Evolutionary conservation across 1,140 invertebrate genomes (phyloP).

Genomic region (Colletes latitarsis): DNA sequence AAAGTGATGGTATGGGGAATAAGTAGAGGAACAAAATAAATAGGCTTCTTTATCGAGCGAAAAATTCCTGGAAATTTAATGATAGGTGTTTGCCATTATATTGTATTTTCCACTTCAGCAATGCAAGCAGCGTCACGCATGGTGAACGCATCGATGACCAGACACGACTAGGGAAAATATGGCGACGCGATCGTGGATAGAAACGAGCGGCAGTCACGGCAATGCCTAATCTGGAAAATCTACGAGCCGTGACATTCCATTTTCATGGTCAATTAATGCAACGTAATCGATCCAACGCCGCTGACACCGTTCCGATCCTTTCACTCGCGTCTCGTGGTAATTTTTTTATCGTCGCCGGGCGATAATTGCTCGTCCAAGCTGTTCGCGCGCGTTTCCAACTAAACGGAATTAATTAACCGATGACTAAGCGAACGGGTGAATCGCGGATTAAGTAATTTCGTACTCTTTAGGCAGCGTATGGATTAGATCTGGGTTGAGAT

Average conservation of each 20-base stretch:
- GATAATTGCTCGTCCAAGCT: constrained; percentile 33
- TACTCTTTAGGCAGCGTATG: background rate
- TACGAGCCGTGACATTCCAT: constrained; percentile 56
- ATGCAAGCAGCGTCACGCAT: background rate
- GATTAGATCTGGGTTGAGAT: background rate
- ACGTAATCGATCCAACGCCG: constrained; percentile 25
- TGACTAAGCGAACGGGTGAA: background rate
- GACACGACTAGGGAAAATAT: constrained; percentile 14
- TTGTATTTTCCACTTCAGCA: background rate
- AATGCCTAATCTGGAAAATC: constrained; percentile 54
- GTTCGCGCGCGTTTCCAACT: constrained; percentile 8
- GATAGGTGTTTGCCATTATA: background rate
- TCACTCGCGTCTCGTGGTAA: constrained; percentile 32
- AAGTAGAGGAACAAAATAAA: background rate
- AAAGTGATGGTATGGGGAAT: background rate
- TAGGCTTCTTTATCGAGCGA: background rate
- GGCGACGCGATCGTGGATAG: constrained; percentile 11
- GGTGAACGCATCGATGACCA: background rate
- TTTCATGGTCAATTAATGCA: constrained; percentile 57
- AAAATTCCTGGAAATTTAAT: background rate
- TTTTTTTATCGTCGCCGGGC: constrained; percentile 1
- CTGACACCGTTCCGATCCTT: constrained; percentile 44
- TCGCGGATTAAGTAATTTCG: background rate
- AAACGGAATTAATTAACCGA: constrained; percentile 12
- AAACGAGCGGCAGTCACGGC: constrained; percentile 46